These are phyloP conservation scores for Petrocephalus zakoni DNA, from an alignment of 2,113 vertebrate genomes.

Conservation along the genomic window DNA sequence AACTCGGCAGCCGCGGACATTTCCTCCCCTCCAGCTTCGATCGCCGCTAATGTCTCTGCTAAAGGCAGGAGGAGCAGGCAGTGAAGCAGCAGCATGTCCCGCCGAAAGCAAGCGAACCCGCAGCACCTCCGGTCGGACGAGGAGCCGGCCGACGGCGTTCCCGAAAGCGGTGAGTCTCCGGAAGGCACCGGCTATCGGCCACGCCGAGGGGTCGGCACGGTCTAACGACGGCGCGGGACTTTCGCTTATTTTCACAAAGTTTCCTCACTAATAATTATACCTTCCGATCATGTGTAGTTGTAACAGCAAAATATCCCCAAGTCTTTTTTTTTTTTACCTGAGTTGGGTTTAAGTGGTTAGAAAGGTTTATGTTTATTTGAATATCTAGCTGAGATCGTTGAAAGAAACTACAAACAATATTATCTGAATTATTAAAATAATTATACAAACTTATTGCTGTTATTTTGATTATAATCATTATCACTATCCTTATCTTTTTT, in stretches of 20 bases:
- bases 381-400: background rate
- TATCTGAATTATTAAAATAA: background rate
- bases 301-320: background rate
- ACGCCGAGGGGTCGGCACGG: background rate
- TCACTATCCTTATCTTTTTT: background rate
- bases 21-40: conserved; percentile 31
- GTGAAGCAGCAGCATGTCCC: conserved; percentile 81
- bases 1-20: conserved; percentile 47
- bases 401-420: background rate
- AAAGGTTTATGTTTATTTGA: background rate
- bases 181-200: conserved; percentile 43
- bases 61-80: conserved; percentile 62
- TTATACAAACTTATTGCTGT: background rate
- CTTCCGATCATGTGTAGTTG: background rate
- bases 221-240: background rate
- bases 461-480: background rate
- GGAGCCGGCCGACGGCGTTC: conserved; percentile 64
- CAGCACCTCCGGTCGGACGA: conserved; percentile 80
- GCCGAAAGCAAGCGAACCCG: conserved; percentile 93
- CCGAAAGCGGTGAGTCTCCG: conserved; percentile 65
- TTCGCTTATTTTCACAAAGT: background rate
- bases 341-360: background rate
- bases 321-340: background rate
- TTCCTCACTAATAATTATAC: background rate
- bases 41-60: conserved; percentile 75